Evolutionary conservation across 2,888 invertebrate species (phyloP).

Genomic region (Tetragonisca angustula): DNA sequence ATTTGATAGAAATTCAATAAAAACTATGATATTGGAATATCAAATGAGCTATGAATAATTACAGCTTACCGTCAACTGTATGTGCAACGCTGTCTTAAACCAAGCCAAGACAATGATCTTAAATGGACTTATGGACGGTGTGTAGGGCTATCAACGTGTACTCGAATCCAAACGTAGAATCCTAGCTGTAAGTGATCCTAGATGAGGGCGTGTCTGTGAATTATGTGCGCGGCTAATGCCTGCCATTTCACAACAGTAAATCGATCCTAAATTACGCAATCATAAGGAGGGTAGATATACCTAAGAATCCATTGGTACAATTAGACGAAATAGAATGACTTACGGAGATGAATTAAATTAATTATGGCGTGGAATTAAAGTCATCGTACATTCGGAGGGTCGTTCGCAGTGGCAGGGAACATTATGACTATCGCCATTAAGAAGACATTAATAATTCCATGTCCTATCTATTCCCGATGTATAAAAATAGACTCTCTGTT

Average conservation of each 20-base stretch:
- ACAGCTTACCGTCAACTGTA: conserved; percentile 13
- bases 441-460: neutral
- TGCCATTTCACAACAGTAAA: conserved; percentile 71
- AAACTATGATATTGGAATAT: conserved; percentile 15
- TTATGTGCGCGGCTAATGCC: conserved; percentile 73
- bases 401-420: neutral
- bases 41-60: conserved; percentile 50
- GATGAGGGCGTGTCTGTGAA: conserved; percentile 70
- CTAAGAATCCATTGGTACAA: conserved; percentile 70
- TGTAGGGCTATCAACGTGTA: conserved; percentile 48
- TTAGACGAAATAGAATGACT: conserved; percentile 72
- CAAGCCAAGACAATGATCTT: conserved; percentile 53
- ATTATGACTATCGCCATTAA: neutral
- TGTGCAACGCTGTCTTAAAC: conserved; percentile 26
- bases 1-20: neutral
- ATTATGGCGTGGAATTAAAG: conserved; percentile 9
- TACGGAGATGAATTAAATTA: conserved; percentile 45
- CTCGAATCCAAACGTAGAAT: conserved; percentile 50
- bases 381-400: neutral
- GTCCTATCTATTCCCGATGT: neutral
- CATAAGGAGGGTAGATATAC: conserved; percentile 49
- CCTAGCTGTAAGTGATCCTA: conserved; percentile 68
- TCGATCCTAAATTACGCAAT: conserved; percentile 72
- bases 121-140: conserved; percentile 20
- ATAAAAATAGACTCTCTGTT: neutral